Conservation (phyloP, 2,888 invertebrate genomes). For the Andrena bucephala region DNA sequence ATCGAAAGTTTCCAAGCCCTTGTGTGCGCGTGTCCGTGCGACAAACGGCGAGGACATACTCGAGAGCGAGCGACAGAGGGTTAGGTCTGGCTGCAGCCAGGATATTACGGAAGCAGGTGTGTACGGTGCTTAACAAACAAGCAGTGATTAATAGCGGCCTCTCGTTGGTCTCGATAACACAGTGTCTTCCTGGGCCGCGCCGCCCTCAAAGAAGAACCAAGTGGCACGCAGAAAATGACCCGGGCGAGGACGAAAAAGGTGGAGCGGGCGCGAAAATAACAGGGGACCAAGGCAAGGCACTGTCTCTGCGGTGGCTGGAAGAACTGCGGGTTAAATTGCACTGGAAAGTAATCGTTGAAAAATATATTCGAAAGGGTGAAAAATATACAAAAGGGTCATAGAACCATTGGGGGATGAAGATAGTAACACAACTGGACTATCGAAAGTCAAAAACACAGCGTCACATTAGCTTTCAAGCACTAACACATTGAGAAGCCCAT, state of each 20-base stretch:
- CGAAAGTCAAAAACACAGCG: too few relatives aligned
- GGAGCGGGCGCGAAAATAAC: slow-evolving; percentile 11
- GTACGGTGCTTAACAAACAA: slow-evolving; percentile 83
- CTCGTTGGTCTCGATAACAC: slow-evolving; percentile 80
- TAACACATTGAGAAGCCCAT: too few relatives aligned
- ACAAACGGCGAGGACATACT: slow-evolving; percentile 55
- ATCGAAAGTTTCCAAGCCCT: slow-evolving; percentile 68
- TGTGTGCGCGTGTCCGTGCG: slow-evolving; percentile 18
- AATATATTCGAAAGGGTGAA: not conserved
- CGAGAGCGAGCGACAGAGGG: slow-evolving; percentile 57
- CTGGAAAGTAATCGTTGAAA: too few relatives aligned
- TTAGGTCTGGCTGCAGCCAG: slow-evolving; percentile 57
- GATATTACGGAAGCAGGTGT: slow-evolving; percentile 82
- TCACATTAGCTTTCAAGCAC: too few relatives aligned
- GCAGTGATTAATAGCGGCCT: slow-evolving; percentile 82
- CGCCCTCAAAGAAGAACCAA: slow-evolving; percentile 76
- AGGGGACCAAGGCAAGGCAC: not conserved
- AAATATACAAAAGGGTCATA: not conserved
- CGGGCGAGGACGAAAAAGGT: not conserved
- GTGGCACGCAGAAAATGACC: slow-evolving; percentile 41
- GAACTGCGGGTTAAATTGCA: not conserved
- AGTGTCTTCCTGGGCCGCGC: slow-evolving; percentile 71
- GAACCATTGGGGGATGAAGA: not conserved
- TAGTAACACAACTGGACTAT: too few relatives aligned
- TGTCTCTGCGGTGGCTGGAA: slow-evolving; percentile 14